Percentiles rank a stretch among this genome's conserved stretches.
Conservation (phyloP, 2,888 invertebrate species). For the Lycaena phlaeas region DNA sequence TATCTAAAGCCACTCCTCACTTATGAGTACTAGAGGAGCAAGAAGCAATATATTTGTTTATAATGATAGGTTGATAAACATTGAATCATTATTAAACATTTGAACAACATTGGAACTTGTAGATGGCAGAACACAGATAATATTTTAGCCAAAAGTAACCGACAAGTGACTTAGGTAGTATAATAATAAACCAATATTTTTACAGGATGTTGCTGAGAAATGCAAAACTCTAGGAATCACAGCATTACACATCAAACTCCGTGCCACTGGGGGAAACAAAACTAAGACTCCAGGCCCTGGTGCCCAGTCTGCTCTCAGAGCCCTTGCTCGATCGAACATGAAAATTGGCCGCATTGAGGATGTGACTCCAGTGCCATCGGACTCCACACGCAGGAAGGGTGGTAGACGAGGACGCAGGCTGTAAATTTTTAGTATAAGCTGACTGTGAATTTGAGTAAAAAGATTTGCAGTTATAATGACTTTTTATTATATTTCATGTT, state of each 20-base stretch:
- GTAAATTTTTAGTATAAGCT: constrained; percentile 77
- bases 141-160: too few species aligned
- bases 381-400: constrained; percentile 99
- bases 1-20: too few species aligned
- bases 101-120: too few species aligned
- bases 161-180: too few species aligned
- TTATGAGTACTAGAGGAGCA: too few species aligned
- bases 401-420: constrained; percentile 99
- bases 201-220: constrained; percentile 97
- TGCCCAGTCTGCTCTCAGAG: constrained; percentile 97
- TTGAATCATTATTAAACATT: too few species aligned
- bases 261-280: constrained; percentile 99
- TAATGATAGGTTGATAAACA: too few species aligned
- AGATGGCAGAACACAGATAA: too few species aligned
- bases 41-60: too few species aligned
- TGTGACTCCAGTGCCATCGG: constrained; percentile 99
- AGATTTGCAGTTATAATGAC: constrained; percentile 43
- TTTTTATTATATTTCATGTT: constrained; percentile 27
- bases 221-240: constrained; percentile 98
- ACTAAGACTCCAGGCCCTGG: constrained; percentile 99
- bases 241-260: constrained; percentile 97
- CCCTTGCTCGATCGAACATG: constrained; percentile 98
- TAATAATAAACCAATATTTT: too few species aligned
- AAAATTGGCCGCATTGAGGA: constrained; percentile 99
- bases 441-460: constrained; percentile 60